These are phyloP conservation scores for Ormia ochracea DNA, from an alignment of 2,888 invertebrate genomes.

Conservation along the genomic window DNA sequence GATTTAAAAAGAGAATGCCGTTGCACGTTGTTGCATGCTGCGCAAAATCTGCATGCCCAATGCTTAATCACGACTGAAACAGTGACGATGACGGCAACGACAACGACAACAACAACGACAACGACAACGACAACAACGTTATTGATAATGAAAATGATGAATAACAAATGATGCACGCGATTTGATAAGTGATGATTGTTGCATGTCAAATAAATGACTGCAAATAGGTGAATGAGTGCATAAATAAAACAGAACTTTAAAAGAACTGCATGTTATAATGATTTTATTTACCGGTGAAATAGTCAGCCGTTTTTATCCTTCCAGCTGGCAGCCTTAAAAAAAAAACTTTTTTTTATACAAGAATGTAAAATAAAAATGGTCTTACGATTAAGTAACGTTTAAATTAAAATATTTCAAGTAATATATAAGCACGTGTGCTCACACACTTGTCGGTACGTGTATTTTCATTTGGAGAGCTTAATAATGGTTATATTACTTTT, in stretches of 20 bases:
- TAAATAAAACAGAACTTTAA: neutral
- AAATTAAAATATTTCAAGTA: no score
- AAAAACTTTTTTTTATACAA: no score
- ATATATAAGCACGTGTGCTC: no score
- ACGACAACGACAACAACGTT: constrained; percentile 14
- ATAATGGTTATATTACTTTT: no score
- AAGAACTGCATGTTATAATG: neutral
- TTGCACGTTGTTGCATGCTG: constrained; percentile 13
- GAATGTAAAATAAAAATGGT: no score
- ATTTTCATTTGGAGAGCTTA: no score
- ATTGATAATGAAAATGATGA: constrained; percentile 59
- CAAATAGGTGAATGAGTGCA: neutral
- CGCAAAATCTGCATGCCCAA: neutral
- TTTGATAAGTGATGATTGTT: constrained; percentile 51
- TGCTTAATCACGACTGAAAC: neutral
- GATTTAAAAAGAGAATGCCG: neutral
- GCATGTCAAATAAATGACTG: constrained; percentile 45
- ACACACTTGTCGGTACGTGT: no score
- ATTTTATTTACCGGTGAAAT: no score
- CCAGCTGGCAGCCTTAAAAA: no score
- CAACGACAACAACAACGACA: neutral
- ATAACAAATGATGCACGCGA: constrained; percentile 58
- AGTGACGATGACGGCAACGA: neutral
- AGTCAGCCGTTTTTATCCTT: no score
- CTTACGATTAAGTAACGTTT: no score